Percentiles rank a stretch among this genome's conserved stretches.
These are phyloP conservation scores for Rhizomys pruinosus DNA, from an alignment of 2,113 vertebrate species.

Conservation along the genomic window DNA sequence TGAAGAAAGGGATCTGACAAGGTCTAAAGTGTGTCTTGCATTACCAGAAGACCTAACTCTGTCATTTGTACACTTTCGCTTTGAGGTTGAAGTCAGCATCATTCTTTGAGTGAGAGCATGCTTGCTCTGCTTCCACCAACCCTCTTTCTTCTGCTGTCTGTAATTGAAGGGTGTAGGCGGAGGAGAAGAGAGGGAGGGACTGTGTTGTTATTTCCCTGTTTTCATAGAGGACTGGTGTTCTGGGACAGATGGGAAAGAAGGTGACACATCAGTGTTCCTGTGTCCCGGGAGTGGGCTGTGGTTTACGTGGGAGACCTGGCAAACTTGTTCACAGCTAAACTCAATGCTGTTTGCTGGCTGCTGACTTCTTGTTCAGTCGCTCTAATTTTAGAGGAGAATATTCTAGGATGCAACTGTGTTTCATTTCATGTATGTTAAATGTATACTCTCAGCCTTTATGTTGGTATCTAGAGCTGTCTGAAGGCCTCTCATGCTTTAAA, in stretches of 20 bases:
- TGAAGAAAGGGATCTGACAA: neutral
- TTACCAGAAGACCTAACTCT: neutral
- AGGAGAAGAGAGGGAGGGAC: neutral
- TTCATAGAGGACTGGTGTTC: neutral
- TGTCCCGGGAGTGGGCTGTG: neutral
- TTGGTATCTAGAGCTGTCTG: neutral
- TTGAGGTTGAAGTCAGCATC: neutral
- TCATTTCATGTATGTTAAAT: neutral
- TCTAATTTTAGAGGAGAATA: constrained; percentile 28
- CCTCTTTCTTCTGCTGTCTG: neutral
- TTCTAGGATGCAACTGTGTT: constrained; percentile 5
- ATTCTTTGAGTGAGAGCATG: neutral
- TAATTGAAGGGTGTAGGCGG: neutral
- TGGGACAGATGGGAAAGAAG: constrained; percentile 60
- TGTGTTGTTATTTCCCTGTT: neutral
- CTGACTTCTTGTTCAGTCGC: neutral
- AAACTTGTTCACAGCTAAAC: neutral
- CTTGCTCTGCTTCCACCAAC: neutral
- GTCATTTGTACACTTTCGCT: constrained; percentile 9
- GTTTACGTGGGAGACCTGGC: neutral
- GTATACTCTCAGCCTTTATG: neutral
- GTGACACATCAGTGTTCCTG: constrained; percentile 15
- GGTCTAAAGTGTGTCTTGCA: neutral
- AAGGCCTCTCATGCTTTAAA: neutral
- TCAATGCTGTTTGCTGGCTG: neutral